Percentiles rank a stretch among this genome's conserved stretches.
These are phyloP conservation scores for Sus cebifrons DNA, from an alignment of 2,797 vertebrate genomes.

Conservation along the genomic window DNA sequence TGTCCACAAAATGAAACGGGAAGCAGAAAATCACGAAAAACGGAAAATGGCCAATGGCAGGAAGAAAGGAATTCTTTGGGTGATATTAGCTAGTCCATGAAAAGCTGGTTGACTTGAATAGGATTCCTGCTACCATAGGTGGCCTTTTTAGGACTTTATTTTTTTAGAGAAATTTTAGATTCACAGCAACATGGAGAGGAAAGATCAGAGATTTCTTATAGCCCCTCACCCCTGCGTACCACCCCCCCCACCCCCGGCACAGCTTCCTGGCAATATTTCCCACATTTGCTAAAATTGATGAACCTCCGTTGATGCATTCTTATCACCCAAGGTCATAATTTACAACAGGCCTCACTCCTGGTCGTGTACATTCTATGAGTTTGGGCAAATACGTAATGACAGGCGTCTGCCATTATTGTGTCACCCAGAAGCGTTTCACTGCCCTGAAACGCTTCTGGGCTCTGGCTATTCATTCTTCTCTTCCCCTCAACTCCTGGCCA, in stretches of 20 bases:
- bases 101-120: background rate
- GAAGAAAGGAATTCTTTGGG: background rate
- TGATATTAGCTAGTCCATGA: background rate
- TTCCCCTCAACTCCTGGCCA: too few relatives aligned
- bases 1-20: background rate
- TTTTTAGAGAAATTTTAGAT: background rate
- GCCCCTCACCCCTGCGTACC: fast-evolving
- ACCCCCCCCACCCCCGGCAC: background rate
- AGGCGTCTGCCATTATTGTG: fast-evolving
- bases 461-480: fast-evolving
- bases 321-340: fast-evolving
- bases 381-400: fast-evolving
- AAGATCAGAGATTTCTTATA: background rate
- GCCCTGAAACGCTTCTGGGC: background rate
- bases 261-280: fast-evolving
- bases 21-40: background rate
- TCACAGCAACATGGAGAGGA: background rate
- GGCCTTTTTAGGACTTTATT: background rate
- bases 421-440: fast-evolving
- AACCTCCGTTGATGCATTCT: fast-evolving
- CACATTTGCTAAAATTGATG: background rate
- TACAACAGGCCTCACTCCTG: background rate
- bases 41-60: background rate
- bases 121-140: background rate
- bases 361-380: fast-evolving